Base-by-base conservation (phyloP, 2,888 invertebrate species). In the Galerucella pusilla region DNA sequence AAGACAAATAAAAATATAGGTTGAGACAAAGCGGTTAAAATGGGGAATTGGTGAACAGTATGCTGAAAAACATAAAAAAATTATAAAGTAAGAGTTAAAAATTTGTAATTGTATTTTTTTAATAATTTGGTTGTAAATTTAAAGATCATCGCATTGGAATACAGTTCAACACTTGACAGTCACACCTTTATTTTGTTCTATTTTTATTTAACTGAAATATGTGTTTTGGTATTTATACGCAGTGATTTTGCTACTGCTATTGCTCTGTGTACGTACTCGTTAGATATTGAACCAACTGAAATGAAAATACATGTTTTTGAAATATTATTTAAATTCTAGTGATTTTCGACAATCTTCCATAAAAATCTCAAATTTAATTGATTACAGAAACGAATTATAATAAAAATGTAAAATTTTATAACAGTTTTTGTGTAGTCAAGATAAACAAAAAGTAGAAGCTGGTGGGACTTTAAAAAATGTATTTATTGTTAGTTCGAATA, bases 261-360 rank as follows among this genome's bases (percentile, higher is more conserved):
- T 83, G 82, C 82, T 82, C 81, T 83, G 81, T 83, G 82, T 82
- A 80, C 80, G 82, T 81, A 82, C 82, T 79, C 10, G 28, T 59
- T 59, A 63, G 14, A 20, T 59, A 60, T 45, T 42, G 25, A 71
- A 65, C 14, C 20, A n/a, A 65, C 46, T 46, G 64, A 65, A 65
- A 65, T 20, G 4, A 57, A 57, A 9, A 9, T 16, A 9, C 20
- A 57, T 20, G 20, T 57, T 57, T 57, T 57, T 7, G 7, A 5
- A 28, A 28, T 28, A 28, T 28, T 28, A 3, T 28, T 28, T 4
- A 28, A 28, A 28, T 28, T 28, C 4, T 5, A 28, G 28, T 4
- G 4, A 28, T 28, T 28, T 28, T 28, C 28, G 28, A 5, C 28
- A 28, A 28, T 28, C 4, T 4, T 28, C 5, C 28, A 28, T 28